Percentiles rank a stretch among this genome's conserved stretches.
Evolutionary conservation across 1,140 invertebrate species (phyloP).

Genomic region (Camponotus floridanus): DNA sequence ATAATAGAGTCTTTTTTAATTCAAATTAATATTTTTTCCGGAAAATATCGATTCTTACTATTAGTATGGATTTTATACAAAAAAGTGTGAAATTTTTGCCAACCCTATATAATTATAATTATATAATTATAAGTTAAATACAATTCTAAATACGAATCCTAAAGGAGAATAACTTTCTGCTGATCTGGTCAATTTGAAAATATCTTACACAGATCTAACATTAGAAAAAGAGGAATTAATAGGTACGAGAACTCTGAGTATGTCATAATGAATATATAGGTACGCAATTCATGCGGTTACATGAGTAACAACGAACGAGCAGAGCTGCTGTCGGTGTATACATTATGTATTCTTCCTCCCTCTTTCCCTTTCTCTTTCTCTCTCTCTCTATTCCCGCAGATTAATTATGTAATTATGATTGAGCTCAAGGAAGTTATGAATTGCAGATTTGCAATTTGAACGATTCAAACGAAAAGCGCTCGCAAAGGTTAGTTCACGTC

Average conservation of each 20-base stretch:
- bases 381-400: slow-evolving; percentile 31
- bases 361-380: background rate
- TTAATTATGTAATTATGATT: slow-evolving; percentile 69
- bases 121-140: too few relatives aligned
- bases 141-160: background rate
- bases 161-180: background rate
- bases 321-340: slow-evolving; percentile 51
- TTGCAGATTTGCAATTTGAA: slow-evolving; percentile 50
- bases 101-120: background rate
- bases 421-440: slow-evolving; percentile 68
- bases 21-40: too few relatives aligned
- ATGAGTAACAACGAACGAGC: slow-evolving; percentile 20
- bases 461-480: slow-evolving; percentile 46
- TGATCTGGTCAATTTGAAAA: background rate
- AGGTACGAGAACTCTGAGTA: background rate
- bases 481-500: slow-evolving; percentile 39
- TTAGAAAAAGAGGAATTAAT: slow-evolving; percentile 14
- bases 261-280: slow-evolving; percentile 31
- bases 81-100: too few relatives aligned
- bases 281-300: slow-evolving; percentile 21
- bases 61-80: too few relatives aligned
- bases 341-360: slow-evolving; percentile 67
- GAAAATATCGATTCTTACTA: too few relatives aligned
- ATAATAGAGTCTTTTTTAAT: too few relatives aligned
- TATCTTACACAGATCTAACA: background rate